These are phyloP conservation scores for Parotocinclus haroldoi DNA, from an alignment of 2,797 vertebrate genomes.

Conservation along the genomic window DNA sequence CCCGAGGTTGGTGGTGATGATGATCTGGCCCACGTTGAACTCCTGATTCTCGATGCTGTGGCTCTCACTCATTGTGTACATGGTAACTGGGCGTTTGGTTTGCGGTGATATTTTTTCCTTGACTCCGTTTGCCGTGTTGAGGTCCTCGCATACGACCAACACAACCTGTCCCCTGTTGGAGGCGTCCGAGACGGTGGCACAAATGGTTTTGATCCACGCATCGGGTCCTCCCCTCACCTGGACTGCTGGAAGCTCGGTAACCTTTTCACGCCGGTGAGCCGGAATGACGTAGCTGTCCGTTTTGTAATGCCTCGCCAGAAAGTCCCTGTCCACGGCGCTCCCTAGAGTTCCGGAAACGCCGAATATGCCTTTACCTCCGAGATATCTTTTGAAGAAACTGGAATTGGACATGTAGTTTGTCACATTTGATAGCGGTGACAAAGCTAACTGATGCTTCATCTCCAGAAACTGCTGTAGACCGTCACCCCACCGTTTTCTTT, in stretches of 20 bases:
- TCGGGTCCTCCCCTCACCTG: constrained; percentile 32
- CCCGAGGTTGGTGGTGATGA: constrained; percentile 48
- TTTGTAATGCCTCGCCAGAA: constrained; percentile 42
- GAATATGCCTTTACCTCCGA: constrained; percentile 43
- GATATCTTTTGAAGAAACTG: constrained; percentile 52
- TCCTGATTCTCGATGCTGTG: constrained; percentile 37
- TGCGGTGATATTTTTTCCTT: no score
- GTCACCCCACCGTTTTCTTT: constrained; percentile 55
- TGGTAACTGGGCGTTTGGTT: constrained; percentile 13
- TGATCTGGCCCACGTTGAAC: constrained; percentile 40
- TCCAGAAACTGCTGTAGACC: constrained; percentile 59
- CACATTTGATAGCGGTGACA: constrained; percentile 50
- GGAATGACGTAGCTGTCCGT: constrained; percentile 28
- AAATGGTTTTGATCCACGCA: constrained; percentile 9
- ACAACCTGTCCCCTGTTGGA: constrained; percentile 35
- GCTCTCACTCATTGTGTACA: constrained; percentile 50
- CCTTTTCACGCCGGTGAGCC: constrained; percentile 36
- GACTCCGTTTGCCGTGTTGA: constrained; percentile 36
- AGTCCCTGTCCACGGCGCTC: constrained; percentile 36
- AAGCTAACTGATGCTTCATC: constrained; percentile 56
- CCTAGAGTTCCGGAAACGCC: constrained; percentile 58
- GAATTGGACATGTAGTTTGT: constrained; percentile 58
- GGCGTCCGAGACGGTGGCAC: constrained; percentile 10
- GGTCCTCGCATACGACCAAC: constrained; percentile 49
- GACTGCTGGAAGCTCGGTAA: constrained; percentile 41